Percentiles rank a stretch among this genome's conserved stretches.
Evolutionary conservation across 2,888 invertebrate species (phyloP).

Genomic region (Parnassius apollo): DNA sequence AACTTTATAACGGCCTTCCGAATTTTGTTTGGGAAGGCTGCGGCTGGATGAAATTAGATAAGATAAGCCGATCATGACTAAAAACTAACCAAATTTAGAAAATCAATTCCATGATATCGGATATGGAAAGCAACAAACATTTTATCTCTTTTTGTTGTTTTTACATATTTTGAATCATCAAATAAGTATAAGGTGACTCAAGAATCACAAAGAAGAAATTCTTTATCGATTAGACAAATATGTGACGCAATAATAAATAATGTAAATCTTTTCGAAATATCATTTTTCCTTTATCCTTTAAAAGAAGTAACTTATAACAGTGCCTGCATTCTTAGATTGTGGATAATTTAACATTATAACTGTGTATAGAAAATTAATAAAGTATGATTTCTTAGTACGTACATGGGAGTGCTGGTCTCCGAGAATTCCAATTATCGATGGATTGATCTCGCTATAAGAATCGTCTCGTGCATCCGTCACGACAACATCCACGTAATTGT

Average conservation of each 20-base stretch:
- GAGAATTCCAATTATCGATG: slow-evolving; percentile 77
- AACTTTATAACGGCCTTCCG: slow-evolving; percentile 6
- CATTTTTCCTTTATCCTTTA: too few relatives aligned
- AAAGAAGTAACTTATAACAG: too few relatives aligned
- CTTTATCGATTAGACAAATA: not conserved
- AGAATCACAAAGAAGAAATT: slow-evolving; percentile 4
- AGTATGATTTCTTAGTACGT: slow-evolving; percentile 45
- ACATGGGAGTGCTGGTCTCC: slow-evolving; percentile 78
- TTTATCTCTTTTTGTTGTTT: not conserved
- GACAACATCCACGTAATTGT: slow-evolving; percentile 36
- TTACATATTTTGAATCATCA: too few relatives aligned
- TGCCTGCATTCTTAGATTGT: too few relatives aligned
- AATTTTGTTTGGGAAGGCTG: slow-evolving; percentile 3
- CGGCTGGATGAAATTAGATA: slow-evolving; percentile 4
- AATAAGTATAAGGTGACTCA: slow-evolving; percentile 2
- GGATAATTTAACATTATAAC: slow-evolving; percentile 1
- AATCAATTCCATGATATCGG: not conserved
- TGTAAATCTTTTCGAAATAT: not conserved
- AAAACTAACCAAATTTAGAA: not conserved
- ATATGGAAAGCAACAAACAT: not conserved
- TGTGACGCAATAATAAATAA: slow-evolving; percentile 3
- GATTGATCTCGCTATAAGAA: slow-evolving; percentile 67
- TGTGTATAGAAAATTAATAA: slow-evolving; percentile 11
- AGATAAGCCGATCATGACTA: slow-evolving; percentile 5
- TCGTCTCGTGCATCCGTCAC: slow-evolving; percentile 52